Evolutionary conservation across 1,140 invertebrate species (phyloP), one percentile per base, ranked within the genome.

Genomic region (Gonioctena quinquepunctata): DNA sequence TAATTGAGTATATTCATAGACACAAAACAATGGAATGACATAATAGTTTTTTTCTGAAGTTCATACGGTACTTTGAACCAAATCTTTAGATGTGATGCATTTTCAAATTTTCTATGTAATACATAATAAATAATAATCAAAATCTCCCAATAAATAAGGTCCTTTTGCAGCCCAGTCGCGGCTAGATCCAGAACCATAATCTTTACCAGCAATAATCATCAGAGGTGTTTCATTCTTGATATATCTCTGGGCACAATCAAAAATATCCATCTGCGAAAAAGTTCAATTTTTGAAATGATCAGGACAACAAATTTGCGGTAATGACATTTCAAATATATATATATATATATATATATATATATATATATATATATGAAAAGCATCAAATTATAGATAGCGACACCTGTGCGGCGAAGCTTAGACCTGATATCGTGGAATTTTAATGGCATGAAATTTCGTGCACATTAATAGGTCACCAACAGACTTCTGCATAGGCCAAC

Each of bases 131-230:
- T 23, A 11, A 16, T 18, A 52, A 23, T 6, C 8, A 65, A 62
- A 59, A 86, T 42, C 86, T 85, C 83, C 93, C 81, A 97, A 84
- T 28, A 99, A 86, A 84, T 90, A 96, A 0, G 97, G 96, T 73
- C 97, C 98, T 83, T 99, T 99, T 0, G 98, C 98, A 1, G 97
- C 97, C 97, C 98, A 97, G 87, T 98, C 97, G 62, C 98, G 86
- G 3, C 95, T 97, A 0, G 96, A 98, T 3, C 96, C 96, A 5
- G 93, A 96, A 0, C 98, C 98, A 80, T 99, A 99, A 81, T 99
- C 97, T 84, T 99, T 99, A 0, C 98, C 98, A 50, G 96, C 96
- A 3, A 99, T 85, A 8, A 96, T 88, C 19, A 99, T 94, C 7
- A 98, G 83, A 0, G 92, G 88, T 0, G 88, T 89, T 1, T 88